Evolutionary conservation across 2,797 vertebrate genomes (phyloP).

Genomic region (Dendrocincla tyrannina): DNA sequence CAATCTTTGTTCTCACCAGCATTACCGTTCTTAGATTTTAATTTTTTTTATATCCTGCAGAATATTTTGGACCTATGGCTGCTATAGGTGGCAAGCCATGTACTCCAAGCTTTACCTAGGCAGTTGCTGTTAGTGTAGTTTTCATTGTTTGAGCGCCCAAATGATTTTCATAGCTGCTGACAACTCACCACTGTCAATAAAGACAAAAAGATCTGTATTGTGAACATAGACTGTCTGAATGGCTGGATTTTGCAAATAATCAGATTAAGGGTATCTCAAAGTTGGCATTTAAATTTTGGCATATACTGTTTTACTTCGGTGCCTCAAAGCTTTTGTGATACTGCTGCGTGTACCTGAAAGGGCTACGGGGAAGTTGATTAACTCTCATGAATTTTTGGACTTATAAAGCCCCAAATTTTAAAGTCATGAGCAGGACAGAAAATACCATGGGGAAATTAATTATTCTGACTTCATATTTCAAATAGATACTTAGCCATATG

Average conservation of each 20-base stretch:
- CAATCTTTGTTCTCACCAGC: neutral
- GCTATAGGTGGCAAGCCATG: neutral
- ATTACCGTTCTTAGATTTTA: neutral
- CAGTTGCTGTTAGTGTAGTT: neutral
- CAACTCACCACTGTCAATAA: neutral
- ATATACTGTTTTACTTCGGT: neutral
- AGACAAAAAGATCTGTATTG: neutral
- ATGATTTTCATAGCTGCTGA: neutral
- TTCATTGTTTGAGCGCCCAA: neutral
- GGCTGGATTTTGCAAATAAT: neutral
- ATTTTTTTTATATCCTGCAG: neutral
- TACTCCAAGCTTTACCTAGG: neutral
- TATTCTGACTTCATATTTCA: conserved; percentile 3
- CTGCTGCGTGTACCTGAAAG: neutral
- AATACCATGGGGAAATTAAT: neutral
- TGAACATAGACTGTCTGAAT: neutral
- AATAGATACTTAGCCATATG: neutral
- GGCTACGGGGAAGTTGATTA: neutral
- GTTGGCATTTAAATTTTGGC: neutral
- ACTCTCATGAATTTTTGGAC: neutral
- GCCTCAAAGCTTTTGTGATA: neutral
- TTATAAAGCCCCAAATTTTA: neutral
- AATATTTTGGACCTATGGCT: neutral
- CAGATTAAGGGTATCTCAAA: neutral
- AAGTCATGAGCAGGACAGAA: neutral